phyloP scores from a whole-genome alignment of 2,888 invertebrate species.

The Cyrtodaria siliqua region DNA sequence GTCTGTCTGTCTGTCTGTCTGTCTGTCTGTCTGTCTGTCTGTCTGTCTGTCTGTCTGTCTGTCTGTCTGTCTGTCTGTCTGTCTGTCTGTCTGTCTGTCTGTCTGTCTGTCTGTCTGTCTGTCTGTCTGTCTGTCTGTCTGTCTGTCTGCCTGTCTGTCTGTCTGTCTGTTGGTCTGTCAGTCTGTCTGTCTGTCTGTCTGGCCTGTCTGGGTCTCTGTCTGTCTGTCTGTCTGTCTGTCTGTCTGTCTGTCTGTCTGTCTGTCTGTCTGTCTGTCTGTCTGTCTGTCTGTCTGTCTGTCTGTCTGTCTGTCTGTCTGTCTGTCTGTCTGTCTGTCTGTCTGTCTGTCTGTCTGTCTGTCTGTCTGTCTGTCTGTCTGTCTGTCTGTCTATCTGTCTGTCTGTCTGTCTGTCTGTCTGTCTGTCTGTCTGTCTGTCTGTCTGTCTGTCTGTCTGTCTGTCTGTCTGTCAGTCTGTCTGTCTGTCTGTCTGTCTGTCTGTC shows the following conservation, averaged over 20 bases:
- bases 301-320: constrained; percentile 22
- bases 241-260: constrained; percentile 6
- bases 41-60: background rate
- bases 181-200: no score
- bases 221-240: no score
- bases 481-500: no score
- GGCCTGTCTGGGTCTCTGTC: no score
- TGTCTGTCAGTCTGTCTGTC: constrained; percentile 17
- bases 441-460: constrained; percentile 18
- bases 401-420: constrained; percentile 22
- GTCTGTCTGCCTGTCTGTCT: no score
- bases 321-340: constrained; percentile 22
- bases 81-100: constrained; percentile 3
- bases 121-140: no score
- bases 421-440: constrained; percentile 14
- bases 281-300: constrained; percentile 22
- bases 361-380: constrained; percentile 22
- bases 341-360: constrained; percentile 22
- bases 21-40: no score
- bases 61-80: background rate
- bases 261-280: constrained; percentile 17
- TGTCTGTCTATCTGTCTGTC: no score
- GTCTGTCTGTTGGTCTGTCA: no score
- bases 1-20: no score
- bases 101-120: constrained; percentile 3